A percentile compares a stretch with the other conserved stretches of the same genome.
Evolutionary conservation across 1,140 invertebrate genomes (phyloP).

Genomic region (Aporrectodea caliginosa): DNA sequence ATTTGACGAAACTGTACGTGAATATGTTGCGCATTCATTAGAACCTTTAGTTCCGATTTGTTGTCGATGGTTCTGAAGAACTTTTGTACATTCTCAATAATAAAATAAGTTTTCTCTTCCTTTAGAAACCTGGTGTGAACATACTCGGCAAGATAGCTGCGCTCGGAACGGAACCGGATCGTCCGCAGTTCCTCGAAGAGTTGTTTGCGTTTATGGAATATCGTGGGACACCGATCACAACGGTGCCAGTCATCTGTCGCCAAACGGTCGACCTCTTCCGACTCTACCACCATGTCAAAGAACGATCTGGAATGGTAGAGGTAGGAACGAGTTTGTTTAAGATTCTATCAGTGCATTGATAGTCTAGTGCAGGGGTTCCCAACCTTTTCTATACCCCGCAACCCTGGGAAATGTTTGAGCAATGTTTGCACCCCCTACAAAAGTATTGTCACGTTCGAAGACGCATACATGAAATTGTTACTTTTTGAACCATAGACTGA

Average conservation of each 20-base stretch:
- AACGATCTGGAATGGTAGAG: conserved; percentile 94
- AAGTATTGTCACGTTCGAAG: no score
- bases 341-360: no score
- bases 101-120: conserved; percentile 23
- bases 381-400: no score
- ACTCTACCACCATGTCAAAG: conserved; percentile 89
- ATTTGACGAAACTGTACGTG: no score
- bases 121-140: conserved; percentile 43
- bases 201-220: conserved; percentile 85
- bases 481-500: no score
- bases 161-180: conserved; percentile 90
- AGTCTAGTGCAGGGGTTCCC: no score
- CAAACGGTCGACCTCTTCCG: conserved; percentile 95
- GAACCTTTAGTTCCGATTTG: background rate
- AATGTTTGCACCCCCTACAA: no score
- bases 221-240: conserved; percentile 73
- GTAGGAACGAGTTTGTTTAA: no score
- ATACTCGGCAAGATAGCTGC: conserved; percentile 83
- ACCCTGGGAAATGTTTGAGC: no score
- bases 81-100: background rate
- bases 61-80: background rate
- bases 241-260: conserved; percentile 93
- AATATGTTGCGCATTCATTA: background rate
- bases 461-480: no score
- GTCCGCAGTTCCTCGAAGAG: conserved; percentile 84